Evolutionary conservation across 2,888 invertebrate genomes (phyloP).

Genomic region (Embidobia sp.): DNA sequence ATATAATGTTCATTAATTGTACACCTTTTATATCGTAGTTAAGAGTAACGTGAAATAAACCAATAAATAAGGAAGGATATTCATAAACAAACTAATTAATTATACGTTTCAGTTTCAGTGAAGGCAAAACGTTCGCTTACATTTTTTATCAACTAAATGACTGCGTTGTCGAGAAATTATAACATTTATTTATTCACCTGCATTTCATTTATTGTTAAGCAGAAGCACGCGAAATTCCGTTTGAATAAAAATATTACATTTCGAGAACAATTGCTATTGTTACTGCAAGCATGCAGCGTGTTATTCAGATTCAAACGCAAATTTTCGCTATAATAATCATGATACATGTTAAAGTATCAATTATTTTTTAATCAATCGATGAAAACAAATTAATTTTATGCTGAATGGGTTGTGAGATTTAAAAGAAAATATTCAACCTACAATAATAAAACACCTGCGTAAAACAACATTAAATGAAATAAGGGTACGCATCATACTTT

Average conservation of each 20-base stretch:
- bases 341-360: background rate
- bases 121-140: background rate
- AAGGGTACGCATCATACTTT: too few relatives aligned
- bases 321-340: conserved; percentile 4
- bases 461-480: too few relatives aligned
- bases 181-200: background rate
- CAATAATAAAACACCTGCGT: too few relatives aligned
- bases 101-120: background rate
- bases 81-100: conserved; percentile 1
- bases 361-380: background rate
- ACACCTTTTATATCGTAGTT: background rate
- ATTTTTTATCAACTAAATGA: background rate
- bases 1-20: background rate
- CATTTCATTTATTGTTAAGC: conserved; percentile 6
- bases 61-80: background rate
- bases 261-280: conserved; percentile 22
- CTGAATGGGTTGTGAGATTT: too few relatives aligned
- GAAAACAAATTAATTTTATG: background rate
- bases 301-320: conserved; percentile 17
- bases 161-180: background rate
- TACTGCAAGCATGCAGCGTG: background rate
- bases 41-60: background rate
- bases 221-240: background rate
- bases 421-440: too few relatives aligned
- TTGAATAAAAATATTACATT: conserved; percentile 11